Evolutionary conservation across 1,140 invertebrate species (phyloP), one percentile per base, ranked within the genome.

Genomic region (Ectropis grisescens): DNA sequence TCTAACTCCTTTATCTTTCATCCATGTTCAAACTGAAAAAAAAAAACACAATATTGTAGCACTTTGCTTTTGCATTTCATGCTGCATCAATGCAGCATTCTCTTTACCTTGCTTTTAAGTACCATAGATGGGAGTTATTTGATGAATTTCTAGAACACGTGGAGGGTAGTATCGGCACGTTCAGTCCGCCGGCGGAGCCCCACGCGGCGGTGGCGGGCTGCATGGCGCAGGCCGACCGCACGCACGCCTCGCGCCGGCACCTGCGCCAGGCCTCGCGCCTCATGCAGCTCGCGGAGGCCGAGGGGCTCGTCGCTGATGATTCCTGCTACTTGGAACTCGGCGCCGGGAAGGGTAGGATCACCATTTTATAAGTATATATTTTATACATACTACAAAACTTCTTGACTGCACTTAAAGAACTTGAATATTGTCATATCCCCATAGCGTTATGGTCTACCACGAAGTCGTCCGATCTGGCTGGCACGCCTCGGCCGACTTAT

Each of bases 271-370:
- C 86, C 13, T 86, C 91, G 7, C 87, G 89, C 2, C 58, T 94
- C 15, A 54, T 93, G 12, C 85, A 84, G 1, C 78, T 91, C 26
- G 69, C 92, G 10, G 75, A 89, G 26, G 47, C 75, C 1, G 74
- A 85, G 34, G 58, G 81, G 9, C 72, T 93, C 27, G 48, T 91
- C 1, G 40, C 51, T 11, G 61, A 86, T 2, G 54, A 85, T 33
- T 89, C 88, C 0, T 90, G 90, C 64, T 94, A 87, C 58, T 87
- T 95, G 33, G 94, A 96, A 71, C 90, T 95, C 68, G 93, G 94
- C 5, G 93, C 93, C 13, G 93, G 94, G n/a, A 93, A 91, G 87
- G 93, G 93, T 86, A 91, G 87, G 93, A 93, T 86, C 16, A 19
- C 3, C 16, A 19, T 19, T 19, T 4, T 19, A 34, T 33, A 8